These are phyloP conservation scores for Sebastes kiyomatsui DNA, from an alignment of 2,797 vertebrate species.

Conservation along the genomic window DNA sequence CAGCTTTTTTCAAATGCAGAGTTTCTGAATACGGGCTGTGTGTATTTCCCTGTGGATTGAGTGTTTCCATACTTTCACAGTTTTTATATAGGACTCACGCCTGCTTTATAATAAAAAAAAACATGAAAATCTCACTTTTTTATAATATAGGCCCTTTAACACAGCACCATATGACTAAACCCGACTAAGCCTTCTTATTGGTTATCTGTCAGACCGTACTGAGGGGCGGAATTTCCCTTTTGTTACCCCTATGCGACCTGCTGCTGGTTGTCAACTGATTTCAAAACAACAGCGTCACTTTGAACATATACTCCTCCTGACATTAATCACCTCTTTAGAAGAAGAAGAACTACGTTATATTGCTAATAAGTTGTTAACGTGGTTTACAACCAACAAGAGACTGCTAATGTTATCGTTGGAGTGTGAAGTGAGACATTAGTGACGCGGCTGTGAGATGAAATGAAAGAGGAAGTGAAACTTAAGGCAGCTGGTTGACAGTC, in stretches of 20 bases:
- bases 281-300: slow-evolving; percentile 5
- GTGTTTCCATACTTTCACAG: too few relatives aligned
- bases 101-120: too few relatives aligned
- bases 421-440: fast-evolving
- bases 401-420: background rate
- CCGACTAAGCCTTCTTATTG: too few relatives aligned
- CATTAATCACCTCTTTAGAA: background rate
- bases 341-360: fast-evolving
- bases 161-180: too few relatives aligned
- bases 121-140: too few relatives aligned
- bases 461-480: slow-evolving; percentile 75
- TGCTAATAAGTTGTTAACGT: fast-evolving
- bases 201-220: background rate
- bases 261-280: slow-evolving; percentile 8
- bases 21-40: too few relatives aligned
- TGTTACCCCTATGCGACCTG: fast-evolving
- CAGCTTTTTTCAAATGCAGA: too few relatives aligned
- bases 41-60: too few relatives aligned
- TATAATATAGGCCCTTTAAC: too few relatives aligned
- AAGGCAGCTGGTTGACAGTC: background rate
- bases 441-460: slow-evolving; percentile 37
- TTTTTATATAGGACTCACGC: too few relatives aligned
- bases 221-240: fast-evolving
- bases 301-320: background rate
- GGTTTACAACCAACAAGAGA: too few relatives aligned